Base-by-base conservation (phyloP, 2,888 invertebrate genomes). In the Caenorhabditis japonica region DNA sequence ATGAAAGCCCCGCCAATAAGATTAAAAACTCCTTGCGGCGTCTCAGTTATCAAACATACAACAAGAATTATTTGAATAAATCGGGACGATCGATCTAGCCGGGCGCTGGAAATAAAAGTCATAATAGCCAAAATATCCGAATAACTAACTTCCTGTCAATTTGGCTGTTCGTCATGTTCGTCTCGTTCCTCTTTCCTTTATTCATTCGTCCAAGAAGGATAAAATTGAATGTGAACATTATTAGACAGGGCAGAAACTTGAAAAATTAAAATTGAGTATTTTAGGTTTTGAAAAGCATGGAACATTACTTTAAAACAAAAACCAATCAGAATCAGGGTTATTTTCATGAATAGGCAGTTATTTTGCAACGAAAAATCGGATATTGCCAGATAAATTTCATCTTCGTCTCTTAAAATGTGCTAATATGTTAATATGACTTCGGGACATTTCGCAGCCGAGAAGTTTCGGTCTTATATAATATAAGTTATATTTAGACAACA, bases 251-350 rank as follows among this genome's bases (percentile, higher is more conserved):
- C n/a, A n/a, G n/a, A n/a, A n/a, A n/a, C n/a, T n/a, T n/a, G n/a
- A n/a, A n/a, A n/a, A n/a, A n/a, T n/a, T n/a, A n/a, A n/a, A n/a
- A n/a, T n/a, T n/a, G n/a, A n/a, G n/a, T n/a, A n/a, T n/a, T n/a
- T n/a, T n/a, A n/a, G n/a, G n/a, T n/a, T n/a, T n/a, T n/a, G n/a
- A 12, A 4, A 56, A 4, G 21, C 66, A 66, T 10, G 66, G 66
- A 13, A 58, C 2, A 17, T n/a, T 27, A 53, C 66, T 27, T 66
- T 66, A 30, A 66, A 66, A 8, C 15, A 19, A 8, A 36, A 21
- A 39, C 56, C 66, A 36, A 41, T 33, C 0, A 27, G 17, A 5
- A 66, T 30, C 4, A 66, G 44, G 0, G 56, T 17, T 2, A 43
- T 5, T 34, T 66, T 66, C 43, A 66, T 13, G 25, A 56, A 56